Evolutionary conservation across 1,140 invertebrate species (phyloP).

Genomic region (Orchestia grillus): DNA sequence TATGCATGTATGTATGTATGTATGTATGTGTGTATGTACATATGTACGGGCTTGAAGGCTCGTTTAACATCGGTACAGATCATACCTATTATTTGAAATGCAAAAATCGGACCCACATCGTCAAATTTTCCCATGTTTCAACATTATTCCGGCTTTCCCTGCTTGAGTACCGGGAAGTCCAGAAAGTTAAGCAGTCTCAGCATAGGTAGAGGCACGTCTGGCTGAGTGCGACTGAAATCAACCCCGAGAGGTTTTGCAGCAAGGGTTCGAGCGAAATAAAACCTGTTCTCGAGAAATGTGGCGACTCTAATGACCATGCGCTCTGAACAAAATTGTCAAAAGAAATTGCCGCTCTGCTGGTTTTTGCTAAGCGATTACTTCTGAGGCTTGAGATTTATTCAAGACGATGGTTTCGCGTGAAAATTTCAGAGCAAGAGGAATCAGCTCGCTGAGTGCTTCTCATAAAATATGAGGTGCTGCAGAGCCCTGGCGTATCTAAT

Average conservation of each 20-base stretch:
- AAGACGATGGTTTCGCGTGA: background rate
- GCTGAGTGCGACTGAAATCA: too few species aligned
- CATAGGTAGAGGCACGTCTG: too few species aligned
- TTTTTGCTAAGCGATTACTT: slow-evolving; percentile 27
- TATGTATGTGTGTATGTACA: too few species aligned
- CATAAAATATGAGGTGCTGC: background rate
- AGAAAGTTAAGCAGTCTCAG: background rate
- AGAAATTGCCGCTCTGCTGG: background rate
- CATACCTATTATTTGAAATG: too few species aligned
- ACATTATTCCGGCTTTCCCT: background rate
- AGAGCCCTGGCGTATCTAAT: background rate
- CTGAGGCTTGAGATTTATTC: slow-evolving; percentile 1
- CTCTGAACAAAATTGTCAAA: background rate
- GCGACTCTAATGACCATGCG: background rate
- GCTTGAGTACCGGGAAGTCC: background rate
- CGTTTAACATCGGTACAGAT: too few species aligned
- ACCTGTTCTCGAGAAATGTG: background rate
- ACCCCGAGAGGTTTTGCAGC: too few species aligned
- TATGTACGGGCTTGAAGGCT: too few species aligned
- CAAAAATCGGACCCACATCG: background rate
- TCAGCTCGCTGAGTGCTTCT: background rate
- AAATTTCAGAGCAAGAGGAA: background rate
- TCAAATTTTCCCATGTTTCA: background rate
- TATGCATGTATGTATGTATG: too few species aligned
- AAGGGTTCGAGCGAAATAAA: background rate